Conservation (phyloP, 2,888 invertebrate genomes). For the Girardia tigrina region DNA sequence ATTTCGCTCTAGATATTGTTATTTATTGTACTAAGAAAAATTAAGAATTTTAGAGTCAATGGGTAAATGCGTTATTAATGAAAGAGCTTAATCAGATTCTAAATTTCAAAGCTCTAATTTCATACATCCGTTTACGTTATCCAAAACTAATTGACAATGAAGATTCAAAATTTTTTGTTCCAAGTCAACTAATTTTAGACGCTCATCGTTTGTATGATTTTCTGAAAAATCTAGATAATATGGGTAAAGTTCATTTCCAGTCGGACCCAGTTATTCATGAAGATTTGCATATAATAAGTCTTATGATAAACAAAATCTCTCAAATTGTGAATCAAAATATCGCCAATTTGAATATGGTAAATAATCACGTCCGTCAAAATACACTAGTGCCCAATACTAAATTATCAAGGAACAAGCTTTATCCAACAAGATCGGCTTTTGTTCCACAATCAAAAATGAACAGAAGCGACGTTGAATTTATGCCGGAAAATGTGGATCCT, state of each 20-base stretch:
- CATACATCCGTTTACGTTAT: constrained; percentile 6
- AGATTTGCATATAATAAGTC: neutral
- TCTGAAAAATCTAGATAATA: constrained; percentile 3
- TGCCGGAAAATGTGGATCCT: no score
- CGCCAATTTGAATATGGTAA: neutral
- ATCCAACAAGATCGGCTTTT: constrained; percentile 15
- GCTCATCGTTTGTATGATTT: neutral
- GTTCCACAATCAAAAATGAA: neutral
- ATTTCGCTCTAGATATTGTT: neutral
- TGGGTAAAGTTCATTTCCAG: neutral
- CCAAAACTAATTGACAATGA: constrained; percentile 8
- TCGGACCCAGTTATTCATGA: neutral
- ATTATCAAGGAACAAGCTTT: constrained; percentile 16
- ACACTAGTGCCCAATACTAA: neutral
- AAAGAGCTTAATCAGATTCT: neutral
- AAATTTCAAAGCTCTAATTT: neutral
- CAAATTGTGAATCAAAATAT: neutral
- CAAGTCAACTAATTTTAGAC: neutral
- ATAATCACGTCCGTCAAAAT: neutral
- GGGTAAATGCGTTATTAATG: constrained; percentile 4
- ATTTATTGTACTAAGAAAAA: constrained; percentile 15
- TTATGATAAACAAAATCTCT: neutral
- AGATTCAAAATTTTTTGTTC: constrained; percentile 19
- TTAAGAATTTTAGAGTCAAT: neutral
- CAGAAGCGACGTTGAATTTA: neutral